phyloP scores from a whole-genome alignment of 2,888 invertebrate genomes.

The Rhyacophila evoluta region DNA sequence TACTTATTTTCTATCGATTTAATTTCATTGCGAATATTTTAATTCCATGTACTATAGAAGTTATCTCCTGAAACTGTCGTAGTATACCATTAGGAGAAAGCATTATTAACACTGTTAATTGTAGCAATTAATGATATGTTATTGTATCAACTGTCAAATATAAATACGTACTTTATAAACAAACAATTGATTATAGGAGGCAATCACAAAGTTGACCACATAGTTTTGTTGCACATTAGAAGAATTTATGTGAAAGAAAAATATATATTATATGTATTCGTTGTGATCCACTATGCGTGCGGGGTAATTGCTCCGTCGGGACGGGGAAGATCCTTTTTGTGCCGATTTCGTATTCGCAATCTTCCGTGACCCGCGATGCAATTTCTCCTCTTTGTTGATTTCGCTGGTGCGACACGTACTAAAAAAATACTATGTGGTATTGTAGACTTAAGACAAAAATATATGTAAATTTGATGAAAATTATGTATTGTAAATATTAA shows the following conservation, averaged over 20 bases:
- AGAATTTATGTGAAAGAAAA: constrained; percentile 46
- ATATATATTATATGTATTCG: constrained; percentile 27
- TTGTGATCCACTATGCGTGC: background rate
- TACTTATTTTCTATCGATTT: background rate
- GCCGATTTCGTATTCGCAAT: background rate
- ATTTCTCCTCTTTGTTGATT: background rate
- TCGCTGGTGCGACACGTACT: background rate
- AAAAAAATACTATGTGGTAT: constrained; percentile 37
- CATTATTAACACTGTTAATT: constrained; percentile 38
- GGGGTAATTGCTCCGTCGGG: background rate
- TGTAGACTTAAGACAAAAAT: constrained; percentile 46
- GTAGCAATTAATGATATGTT: constrained; percentile 37
- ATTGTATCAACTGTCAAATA: constrained; percentile 38
- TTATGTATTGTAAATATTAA: constrained; percentile 51
- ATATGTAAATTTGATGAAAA: constrained; percentile 49
- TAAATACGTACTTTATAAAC: constrained; percentile 41
- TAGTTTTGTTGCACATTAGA: constrained; percentile 45
- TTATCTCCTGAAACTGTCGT: constrained; percentile 15
- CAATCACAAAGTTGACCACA: constrained; percentile 47
- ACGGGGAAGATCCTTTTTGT: background rate
- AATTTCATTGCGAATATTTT: background rate
- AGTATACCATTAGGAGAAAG: constrained; percentile 23
- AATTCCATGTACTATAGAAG: constrained; percentile 35
- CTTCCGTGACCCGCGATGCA: background rate
- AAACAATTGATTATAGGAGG: constrained; percentile 42